These are phyloP conservation scores for Physeter macrocephalus DNA, from an alignment of 2,113 vertebrate species.

Conservation along the genomic window DNA sequence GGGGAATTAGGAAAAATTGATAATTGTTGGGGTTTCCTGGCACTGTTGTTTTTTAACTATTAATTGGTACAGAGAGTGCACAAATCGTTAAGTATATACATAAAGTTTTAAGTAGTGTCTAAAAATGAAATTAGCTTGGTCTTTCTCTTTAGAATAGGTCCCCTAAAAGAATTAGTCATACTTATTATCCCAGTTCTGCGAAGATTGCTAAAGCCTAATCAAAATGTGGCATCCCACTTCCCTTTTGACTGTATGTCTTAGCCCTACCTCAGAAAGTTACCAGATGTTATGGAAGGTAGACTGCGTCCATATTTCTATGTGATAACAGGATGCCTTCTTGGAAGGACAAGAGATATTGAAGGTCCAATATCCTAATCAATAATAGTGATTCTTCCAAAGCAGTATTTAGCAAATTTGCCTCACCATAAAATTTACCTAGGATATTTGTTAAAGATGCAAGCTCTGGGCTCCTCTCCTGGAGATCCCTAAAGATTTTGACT, in stretches of 20 bases:
- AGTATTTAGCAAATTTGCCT: constrained; percentile 3
- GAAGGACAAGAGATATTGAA: not conserved
- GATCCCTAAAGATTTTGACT: not conserved
- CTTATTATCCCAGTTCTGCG: not conserved
- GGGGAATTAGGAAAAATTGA: not conserved
- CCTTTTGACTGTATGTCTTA: not conserved
- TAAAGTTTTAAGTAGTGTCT: not conserved
- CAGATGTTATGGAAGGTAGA: not conserved
- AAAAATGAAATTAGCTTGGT: not conserved
- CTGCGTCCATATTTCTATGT: not conserved
- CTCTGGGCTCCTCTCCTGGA: not conserved
- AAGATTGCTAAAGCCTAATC: not conserved
- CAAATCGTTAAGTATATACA: not conserved
- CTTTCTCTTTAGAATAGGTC: not conserved
- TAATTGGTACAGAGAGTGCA: not conserved
- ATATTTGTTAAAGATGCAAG: constrained; percentile 6
- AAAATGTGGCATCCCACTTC: not conserved
- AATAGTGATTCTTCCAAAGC: not conserved
- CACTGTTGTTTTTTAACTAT: not conserved
- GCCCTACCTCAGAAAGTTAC: not conserved
- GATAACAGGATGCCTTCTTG: not conserved
- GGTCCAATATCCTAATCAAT: not conserved
- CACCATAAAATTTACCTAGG: not conserved
- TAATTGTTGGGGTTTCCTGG: not conserved
- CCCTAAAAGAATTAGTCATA: not conserved